Percentiles rank a stretch among this genome's conserved stretches.
Conservation (phyloP, 2,888 invertebrate genomes). For the Abscondita cerata region DNA sequence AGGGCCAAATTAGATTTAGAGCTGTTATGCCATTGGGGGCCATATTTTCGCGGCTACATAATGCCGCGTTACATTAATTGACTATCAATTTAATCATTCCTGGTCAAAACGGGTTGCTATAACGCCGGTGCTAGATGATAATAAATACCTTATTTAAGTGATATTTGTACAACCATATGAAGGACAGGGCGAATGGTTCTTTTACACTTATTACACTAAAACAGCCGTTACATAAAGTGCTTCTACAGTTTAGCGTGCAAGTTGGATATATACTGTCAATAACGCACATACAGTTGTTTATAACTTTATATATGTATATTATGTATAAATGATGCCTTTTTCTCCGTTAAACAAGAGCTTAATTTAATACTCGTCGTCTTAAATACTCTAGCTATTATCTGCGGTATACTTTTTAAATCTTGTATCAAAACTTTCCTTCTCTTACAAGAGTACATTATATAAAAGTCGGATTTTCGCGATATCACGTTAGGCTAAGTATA, state of each 20-base stretch:
- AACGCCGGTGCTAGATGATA: conserved; percentile 41
- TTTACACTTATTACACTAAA: conserved; percentile 58
- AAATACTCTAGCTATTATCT: conserved; percentile 46
- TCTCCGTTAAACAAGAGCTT: conserved; percentile 47
- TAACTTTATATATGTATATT: conserved; percentile 42
- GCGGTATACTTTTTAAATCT: conserved; percentile 57
- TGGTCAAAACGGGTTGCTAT: conserved; percentile 40
- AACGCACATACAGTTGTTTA: conserved; percentile 56
- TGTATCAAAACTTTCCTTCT: conserved; percentile 59
- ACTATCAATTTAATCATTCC: conserved; percentile 43
- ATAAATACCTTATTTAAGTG: conserved; percentile 45
- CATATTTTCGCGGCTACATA: conserved; percentile 2
- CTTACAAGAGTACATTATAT: conserved; percentile 55
- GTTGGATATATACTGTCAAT: conserved; percentile 53
- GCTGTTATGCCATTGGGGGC: conserved; percentile 16
- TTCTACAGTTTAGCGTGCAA: conserved; percentile 57
- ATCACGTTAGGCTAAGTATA: conserved; percentile 56
- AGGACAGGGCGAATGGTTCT: conserved; percentile 54
- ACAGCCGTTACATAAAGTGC: conserved; percentile 58
- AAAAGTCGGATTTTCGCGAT: conserved; percentile 57
- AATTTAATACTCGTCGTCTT: conserved; percentile 54
- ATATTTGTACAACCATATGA: conserved; percentile 49
- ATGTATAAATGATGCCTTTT: conserved; percentile 47
- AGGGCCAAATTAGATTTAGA: not conserved
- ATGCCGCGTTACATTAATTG: conserved; percentile 40